Evolutionary conservation across 2,797 vertebrate genomes (phyloP).

Genomic region (Ibycter americanus): DNA sequence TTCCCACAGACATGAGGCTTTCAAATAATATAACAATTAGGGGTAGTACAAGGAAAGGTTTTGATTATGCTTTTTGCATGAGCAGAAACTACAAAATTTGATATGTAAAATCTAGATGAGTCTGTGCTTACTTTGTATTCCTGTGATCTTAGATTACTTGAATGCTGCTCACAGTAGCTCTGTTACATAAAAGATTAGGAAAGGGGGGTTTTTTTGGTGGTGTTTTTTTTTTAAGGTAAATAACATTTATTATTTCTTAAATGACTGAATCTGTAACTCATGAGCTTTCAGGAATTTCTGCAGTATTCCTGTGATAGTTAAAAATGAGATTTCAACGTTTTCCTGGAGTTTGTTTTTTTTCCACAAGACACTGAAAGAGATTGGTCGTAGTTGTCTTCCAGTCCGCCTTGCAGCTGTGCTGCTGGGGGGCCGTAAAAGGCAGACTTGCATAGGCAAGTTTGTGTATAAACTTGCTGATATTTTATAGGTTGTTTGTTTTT

Average conservation of each 20-base stretch:
- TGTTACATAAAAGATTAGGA: background rate
- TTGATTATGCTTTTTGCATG: background rate
- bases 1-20: background rate
- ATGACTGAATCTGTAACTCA: background rate
- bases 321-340: background rate
- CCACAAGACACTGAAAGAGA: background rate
- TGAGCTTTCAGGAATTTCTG: background rate
- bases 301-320: background rate
- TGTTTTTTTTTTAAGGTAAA: background rate
- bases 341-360: background rate
- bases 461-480: background rate
- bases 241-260: background rate
- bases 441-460: background rate
- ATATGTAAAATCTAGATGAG: background rate
- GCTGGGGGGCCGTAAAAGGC: background rate
- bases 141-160: background rate
- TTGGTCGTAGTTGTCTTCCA: background rate
- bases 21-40: background rate
- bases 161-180: background rate
- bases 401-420: background rate
- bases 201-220: background rate
- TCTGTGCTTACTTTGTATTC: background rate
- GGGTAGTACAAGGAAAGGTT: background rate
- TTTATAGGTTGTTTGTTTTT: background rate
- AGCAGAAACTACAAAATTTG: background rate